phyloP scores from a whole-genome alignment of 2,113 vertebrate species.

The Corythoichthys intestinalis region DNA sequence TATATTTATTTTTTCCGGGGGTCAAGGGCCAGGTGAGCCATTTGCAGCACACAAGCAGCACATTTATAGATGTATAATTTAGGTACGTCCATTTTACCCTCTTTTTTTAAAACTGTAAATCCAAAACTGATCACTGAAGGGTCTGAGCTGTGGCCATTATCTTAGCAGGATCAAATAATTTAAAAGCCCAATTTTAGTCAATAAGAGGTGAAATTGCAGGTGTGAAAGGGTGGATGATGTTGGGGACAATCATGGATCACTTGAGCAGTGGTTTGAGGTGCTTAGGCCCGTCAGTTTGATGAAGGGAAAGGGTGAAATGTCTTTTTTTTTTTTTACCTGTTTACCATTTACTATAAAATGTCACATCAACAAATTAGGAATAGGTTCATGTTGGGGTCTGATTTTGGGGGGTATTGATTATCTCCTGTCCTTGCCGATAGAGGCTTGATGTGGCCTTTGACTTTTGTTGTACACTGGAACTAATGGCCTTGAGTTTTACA shows the following conservation, averaged over 20 bases:
- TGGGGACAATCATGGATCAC: constrained; percentile 11
- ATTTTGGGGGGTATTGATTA: background rate
- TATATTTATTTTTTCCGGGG: no score
- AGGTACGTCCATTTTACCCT: constrained; percentile 24
- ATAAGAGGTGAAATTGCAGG: constrained; percentile 27
- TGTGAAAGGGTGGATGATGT: constrained; percentile 1
- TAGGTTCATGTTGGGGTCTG: constrained; percentile 20
- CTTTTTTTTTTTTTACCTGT: constrained; percentile 24
- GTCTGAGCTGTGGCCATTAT: background rate
- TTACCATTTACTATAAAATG: constrained; percentile 17
- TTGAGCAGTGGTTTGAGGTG: background rate
- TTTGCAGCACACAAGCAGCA: constrained; percentile 16
- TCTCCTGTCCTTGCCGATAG: constrained; percentile 1
- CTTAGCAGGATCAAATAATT: constrained; percentile 4
- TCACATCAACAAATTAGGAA: constrained; percentile 22
- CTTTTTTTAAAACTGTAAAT: constrained; percentile 21
- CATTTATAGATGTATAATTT: constrained; percentile 38
- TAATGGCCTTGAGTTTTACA: constrained; percentile 34
- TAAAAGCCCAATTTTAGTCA: constrained; percentile 20
- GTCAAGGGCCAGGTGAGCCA: background rate
- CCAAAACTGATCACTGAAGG: constrained; percentile 10
- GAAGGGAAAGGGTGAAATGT: constrained; percentile 1
- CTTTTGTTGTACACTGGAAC: constrained; percentile 67
- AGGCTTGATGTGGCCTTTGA: constrained; percentile 33
- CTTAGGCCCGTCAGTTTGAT: constrained; percentile 9